A percentile compares a stretch with the other conserved stretches of the same genome.
Evolutionary conservation across 35 echinoderm and acorn worm genomes (phyloP).

Genomic region (Chiridota heheva): DNA sequence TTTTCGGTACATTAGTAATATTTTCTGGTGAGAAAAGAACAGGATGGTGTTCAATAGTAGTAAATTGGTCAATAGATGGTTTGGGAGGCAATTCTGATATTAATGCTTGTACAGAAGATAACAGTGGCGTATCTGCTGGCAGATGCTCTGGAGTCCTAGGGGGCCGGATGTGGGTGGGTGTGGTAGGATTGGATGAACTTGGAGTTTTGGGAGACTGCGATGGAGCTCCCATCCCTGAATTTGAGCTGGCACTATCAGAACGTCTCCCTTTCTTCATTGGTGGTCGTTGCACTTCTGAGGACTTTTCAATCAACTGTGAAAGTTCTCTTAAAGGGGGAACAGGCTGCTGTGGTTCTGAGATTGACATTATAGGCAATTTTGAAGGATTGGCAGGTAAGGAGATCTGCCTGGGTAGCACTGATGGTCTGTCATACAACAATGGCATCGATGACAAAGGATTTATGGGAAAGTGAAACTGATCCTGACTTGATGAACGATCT

Average conservation of each 20-base stretch:
- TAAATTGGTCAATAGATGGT: no score
- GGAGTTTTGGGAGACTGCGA: slow-evolving; percentile 46
- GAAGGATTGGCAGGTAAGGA: background rate
- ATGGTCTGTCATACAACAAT: background rate
- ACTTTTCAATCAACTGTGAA: slow-evolving; percentile 27
- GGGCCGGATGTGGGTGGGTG: slow-evolving; percentile 40
- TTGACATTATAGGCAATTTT: slow-evolving; percentile 12
- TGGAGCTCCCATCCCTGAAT: slow-evolving; percentile 42
- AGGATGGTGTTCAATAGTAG: no score
- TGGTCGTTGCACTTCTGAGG: slow-evolving; percentile 1
- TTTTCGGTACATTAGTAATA: no score
- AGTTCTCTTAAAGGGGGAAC: slow-evolving; percentile 27
- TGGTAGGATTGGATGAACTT: slow-evolving; percentile 33
- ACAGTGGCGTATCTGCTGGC: no score
- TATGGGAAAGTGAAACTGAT: no score
- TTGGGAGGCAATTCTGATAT: no score
- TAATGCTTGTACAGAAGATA: no score
- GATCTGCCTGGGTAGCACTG: background rate
- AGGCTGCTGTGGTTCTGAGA: slow-evolving; percentile 25
- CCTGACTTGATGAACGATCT: background rate
- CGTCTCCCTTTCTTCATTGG: slow-evolving; percentile 22
- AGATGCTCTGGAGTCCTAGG: slow-evolving; percentile 3
- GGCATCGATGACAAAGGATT: slow-evolving; percentile 43
- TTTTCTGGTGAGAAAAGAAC: no score
- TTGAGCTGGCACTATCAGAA: slow-evolving; percentile 75